Conservation (phyloP, 2,113 vertebrate genomes). For the Seriola aureovittata region DNA sequence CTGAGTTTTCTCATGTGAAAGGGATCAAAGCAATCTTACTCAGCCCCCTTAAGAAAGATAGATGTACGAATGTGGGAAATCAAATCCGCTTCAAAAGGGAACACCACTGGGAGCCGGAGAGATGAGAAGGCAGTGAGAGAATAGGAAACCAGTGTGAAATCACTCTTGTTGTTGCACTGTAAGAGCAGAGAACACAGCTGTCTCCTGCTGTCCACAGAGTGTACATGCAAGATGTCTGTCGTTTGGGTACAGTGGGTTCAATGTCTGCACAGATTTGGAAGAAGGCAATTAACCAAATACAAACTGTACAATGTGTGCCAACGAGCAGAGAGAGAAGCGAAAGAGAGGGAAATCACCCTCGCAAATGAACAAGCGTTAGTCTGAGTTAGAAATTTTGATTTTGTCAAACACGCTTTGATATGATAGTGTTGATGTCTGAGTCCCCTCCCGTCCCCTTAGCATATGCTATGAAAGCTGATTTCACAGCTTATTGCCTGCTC, state of each 20-base stretch:
- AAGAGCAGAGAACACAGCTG: constrained; percentile 51
- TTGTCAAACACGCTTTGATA: constrained; percentile 56
- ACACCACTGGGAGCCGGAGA: constrained; percentile 59
- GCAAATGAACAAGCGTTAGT: constrained; percentile 16
- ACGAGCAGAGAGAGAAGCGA: background rate
- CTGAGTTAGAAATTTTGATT: constrained; percentile 38
- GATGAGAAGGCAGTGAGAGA: constrained; percentile 61
- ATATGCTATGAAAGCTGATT: constrained; percentile 68
- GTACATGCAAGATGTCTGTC: constrained; percentile 37
- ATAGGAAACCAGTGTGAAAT: constrained; percentile 70
- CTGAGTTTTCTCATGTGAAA: constrained; percentile 63
- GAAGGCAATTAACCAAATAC: background rate
- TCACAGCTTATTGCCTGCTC: constrained; percentile 61
- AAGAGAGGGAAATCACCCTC: background rate
- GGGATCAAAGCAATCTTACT: constrained; percentile 73
- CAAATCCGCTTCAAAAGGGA: constrained; percentile 72
- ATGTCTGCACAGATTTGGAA: background rate
- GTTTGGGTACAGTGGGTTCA: background rate
- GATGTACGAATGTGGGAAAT: constrained; percentile 73
- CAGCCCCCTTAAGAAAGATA: constrained; percentile 70
- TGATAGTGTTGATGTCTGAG: constrained; percentile 52
- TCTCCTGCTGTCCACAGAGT: constrained; percentile 48
- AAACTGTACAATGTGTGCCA: background rate
- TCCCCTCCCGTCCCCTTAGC: constrained; percentile 45
- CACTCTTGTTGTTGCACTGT: constrained; percentile 51